Percentiles rank a stretch among this genome's conserved stretches.
These are phyloP conservation scores for Spodoptera littoralis DNA, from an alignment of 2,888 invertebrate genomes.

Conservation along the genomic window DNA sequence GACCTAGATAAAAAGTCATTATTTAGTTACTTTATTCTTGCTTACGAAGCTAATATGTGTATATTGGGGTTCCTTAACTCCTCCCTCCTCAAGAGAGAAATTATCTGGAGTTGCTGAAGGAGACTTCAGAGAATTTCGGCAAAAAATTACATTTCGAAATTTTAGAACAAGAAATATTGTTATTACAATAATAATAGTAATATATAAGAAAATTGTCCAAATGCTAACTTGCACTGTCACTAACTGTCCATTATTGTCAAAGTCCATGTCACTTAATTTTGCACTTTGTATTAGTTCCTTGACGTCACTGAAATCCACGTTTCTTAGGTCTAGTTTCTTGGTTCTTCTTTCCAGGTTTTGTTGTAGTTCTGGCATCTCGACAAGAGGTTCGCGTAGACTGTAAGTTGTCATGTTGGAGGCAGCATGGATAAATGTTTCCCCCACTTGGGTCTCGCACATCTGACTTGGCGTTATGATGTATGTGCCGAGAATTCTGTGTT, in stretches of 20 bases:
- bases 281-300: slow-evolving; percentile 5
- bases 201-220: no score
- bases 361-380: slow-evolving; percentile 6
- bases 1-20: no score
- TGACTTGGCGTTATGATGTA: slow-evolving; percentile 3
- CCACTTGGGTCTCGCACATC: slow-evolving; percentile 4
- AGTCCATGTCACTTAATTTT: background rate
- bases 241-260: no score
- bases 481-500: slow-evolving; percentile 2
- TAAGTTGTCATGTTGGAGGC: background rate
- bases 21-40: background rate
- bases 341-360: background rate
- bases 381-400: slow-evolving; percentile 1
- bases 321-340: slow-evolving; percentile 1
- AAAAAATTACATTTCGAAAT: background rate
- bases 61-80: slow-evolving; percentile 1
- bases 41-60: background rate
- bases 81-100: slow-evolving; percentile 5
- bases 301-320: slow-evolving; percentile 7
- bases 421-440: background rate
- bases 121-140: slow-evolving; percentile 5
- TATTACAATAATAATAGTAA: background rate
- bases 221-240: no score
- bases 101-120: background rate
- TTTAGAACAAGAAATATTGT: background rate